Percentiles rank a stretch among this genome's conserved stretches.
Evolutionary conservation across 2,888 invertebrate species (phyloP).

Genomic region (Volucella bombylans): DNA sequence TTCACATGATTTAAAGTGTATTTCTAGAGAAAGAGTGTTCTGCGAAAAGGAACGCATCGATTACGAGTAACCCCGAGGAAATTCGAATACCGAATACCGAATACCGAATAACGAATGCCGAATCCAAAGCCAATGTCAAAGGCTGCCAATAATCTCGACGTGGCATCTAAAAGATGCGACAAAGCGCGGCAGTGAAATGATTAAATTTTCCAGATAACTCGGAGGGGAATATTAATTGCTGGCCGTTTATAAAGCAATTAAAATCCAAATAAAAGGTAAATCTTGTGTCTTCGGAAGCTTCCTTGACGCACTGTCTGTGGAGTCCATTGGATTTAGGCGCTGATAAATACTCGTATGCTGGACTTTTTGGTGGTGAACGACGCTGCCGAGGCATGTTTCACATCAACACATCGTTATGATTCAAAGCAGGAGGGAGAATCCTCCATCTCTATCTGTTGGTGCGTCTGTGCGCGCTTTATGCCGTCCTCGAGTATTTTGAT

Average conservation of each 20-base stretch:
- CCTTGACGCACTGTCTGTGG: slow-evolving; percentile 30
- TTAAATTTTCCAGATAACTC: slow-evolving; percentile 69
- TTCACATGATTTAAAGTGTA: slow-evolving; percentile 77
- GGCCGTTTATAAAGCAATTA: slow-evolving; percentile 74
- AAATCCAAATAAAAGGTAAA: slow-evolving; percentile 70
- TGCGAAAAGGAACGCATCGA: slow-evolving; percentile 33
- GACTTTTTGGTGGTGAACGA: slow-evolving; percentile 8
- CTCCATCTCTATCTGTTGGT: not conserved
- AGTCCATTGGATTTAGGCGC: no score
- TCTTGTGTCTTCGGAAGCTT: slow-evolving; percentile 56
- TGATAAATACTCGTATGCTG: slow-evolving; percentile 12
- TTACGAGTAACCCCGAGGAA: slow-evolving; percentile 10
- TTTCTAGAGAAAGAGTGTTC: slow-evolving; percentile 67
- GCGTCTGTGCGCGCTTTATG: slow-evolving; percentile 52
- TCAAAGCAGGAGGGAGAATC: slow-evolving; percentile 35
- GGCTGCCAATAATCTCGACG: slow-evolving; percentile 60
- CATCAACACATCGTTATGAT: slow-evolving; percentile 56
- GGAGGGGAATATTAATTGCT: slow-evolving; percentile 67
- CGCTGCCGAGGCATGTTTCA: slow-evolving; percentile 66
- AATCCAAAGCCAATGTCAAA: slow-evolving; percentile 44
- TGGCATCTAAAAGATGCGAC: slow-evolving; percentile 61
- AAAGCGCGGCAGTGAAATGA: slow-evolving; percentile 41
- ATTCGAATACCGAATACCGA: slow-evolving; percentile 27
- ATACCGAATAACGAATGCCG: slow-evolving; percentile 8
- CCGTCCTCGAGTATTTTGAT: slow-evolving; percentile 60